Conservation (phyloP, 2,888 invertebrate genomes). For the Athalia circularis region DNA sequence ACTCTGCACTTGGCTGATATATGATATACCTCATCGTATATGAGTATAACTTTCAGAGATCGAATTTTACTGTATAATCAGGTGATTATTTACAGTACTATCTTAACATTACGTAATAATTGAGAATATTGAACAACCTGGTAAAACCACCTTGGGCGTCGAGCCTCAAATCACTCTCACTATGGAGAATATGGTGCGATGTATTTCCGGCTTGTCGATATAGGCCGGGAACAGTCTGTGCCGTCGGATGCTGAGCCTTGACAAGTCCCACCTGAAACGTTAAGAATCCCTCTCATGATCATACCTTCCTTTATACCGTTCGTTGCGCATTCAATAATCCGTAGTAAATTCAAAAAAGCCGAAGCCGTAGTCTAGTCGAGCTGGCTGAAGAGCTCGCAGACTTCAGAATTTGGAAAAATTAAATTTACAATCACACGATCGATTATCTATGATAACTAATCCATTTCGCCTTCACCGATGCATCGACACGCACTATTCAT, state of each 20-base stretch:
- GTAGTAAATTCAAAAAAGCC: slow-evolving; percentile 3
- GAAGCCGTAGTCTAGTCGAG: slow-evolving; percentile 9
- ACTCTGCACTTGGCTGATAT: no score
- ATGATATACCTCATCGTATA: no score
- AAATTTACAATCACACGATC: no score
- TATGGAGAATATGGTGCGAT: slow-evolving; percentile 69
- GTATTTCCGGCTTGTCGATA: slow-evolving; percentile 67
- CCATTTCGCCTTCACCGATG: no score
- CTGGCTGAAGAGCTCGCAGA: neutral
- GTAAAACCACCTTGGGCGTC: slow-evolving; percentile 71
- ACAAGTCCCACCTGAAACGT: slow-evolving; percentile 68
- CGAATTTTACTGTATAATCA: no score
- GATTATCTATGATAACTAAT: no score
- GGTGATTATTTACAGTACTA: no score
- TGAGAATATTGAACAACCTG: slow-evolving; percentile 59
- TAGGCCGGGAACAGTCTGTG: slow-evolving; percentile 69
- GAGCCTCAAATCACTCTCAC: slow-evolving; percentile 70
- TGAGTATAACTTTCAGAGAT: no score
- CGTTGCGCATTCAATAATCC: slow-evolving; percentile 26
- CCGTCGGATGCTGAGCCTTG: slow-evolving; percentile 71
- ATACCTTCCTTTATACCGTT: slow-evolving; percentile 22
- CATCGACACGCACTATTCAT: no score
- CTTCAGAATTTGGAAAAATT: no score
- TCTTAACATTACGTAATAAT: no score
- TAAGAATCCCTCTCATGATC: slow-evolving; percentile 14